Base-by-base conservation (phyloP, 2,888 invertebrate species). In the Spisula subtruncata region DNA sequence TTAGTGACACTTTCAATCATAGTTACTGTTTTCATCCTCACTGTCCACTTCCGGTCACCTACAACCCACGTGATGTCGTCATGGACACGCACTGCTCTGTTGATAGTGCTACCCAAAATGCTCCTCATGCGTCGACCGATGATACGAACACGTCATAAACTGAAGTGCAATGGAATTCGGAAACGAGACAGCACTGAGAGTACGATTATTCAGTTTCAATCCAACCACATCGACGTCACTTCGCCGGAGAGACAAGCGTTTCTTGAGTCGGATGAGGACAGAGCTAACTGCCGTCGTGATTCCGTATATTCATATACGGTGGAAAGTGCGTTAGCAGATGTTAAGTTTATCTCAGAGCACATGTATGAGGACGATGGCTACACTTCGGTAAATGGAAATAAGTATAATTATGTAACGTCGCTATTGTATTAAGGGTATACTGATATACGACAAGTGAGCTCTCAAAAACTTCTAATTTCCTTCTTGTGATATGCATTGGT, bases 51-150 rank as follows among this genome's bases (percentile, higher is more conserved):
- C 97, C 98, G 99, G 83, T 99, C 99, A 85, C 99, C 99, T 75
- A 99, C 99, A 97, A 99, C 99, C 84, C 99, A 99, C 97, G 98
- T 98, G 96, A 99, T 99, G 99, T 98, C 99, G 89, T 98, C 98
- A 14, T 99, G 99, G 99, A 99, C 99, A 90, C 98, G 98, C 96
- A 97, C 98, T 93, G 98, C 99, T 88, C 99, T 99, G 97, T 98
- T 99, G 94, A 98, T 99, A 97, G 98, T 99, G 95, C 97, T 99
- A 94, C 99, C 99, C 20, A 97, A 98, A 95, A 97, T 99, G 94
- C 97, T 99, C 91, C 98, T 99, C 94, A 99, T 99, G 98, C 98
- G 98, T 96, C 97, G 99, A 96, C 99, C 99, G 1, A 56, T 85
- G 12, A 82, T 90, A 46, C 71, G 54, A 12, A 79, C 83, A 8